Conservation (phyloP, 92 coral and sea anemone genomes). For the Porites rus region DNA sequence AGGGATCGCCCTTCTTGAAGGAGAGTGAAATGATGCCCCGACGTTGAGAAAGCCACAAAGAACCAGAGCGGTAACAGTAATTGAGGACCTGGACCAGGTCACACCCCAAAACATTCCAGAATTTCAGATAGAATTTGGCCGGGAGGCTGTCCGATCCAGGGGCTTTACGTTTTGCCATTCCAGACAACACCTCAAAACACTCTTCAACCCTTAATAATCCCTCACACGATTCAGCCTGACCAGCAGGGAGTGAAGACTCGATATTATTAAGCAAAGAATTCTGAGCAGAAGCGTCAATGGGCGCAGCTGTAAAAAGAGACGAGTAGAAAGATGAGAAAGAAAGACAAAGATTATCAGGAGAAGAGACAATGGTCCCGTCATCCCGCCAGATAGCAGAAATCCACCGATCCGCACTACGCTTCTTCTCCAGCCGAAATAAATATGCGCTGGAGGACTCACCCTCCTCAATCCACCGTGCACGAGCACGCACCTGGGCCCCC, state of each 20-base stretch:
- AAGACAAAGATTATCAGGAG: neutral
- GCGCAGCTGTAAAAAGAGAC: neutral
- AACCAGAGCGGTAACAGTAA: conserved; percentile 1
- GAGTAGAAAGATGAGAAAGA: conserved; percentile 23
- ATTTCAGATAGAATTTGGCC: conserved; percentile 49
- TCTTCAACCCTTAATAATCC: conserved; percentile 48
- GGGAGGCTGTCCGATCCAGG: conserved; percentile 70
- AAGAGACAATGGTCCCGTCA: conserved; percentile 6
- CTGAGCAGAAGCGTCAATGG: conserved; percentile 8
- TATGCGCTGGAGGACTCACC: conserved; percentile 34
- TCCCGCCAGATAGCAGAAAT: neutral
- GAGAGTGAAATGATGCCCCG: conserved; percentile 42
- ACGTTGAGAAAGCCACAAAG: conserved; percentile 40
- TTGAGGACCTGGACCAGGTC: conserved; percentile 60
- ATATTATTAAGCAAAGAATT: conserved; percentile 18
- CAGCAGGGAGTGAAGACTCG: neutral
- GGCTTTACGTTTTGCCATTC: conserved; percentile 48
- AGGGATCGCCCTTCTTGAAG: conserved; percentile 58
- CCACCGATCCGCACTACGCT: neutral
- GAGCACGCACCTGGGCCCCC: conserved; percentile 11
- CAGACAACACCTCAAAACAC: conserved; percentile 37
- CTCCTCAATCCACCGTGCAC: conserved; percentile 25
- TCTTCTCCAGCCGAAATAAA: conserved; percentile 25
- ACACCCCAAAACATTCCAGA: conserved; percentile 55
- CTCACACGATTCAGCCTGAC: conserved; percentile 41